Evolutionary conservation across 2,113 vertebrate genomes (phyloP).

Genomic region (Thalassoma bifasciatum): DNA sequence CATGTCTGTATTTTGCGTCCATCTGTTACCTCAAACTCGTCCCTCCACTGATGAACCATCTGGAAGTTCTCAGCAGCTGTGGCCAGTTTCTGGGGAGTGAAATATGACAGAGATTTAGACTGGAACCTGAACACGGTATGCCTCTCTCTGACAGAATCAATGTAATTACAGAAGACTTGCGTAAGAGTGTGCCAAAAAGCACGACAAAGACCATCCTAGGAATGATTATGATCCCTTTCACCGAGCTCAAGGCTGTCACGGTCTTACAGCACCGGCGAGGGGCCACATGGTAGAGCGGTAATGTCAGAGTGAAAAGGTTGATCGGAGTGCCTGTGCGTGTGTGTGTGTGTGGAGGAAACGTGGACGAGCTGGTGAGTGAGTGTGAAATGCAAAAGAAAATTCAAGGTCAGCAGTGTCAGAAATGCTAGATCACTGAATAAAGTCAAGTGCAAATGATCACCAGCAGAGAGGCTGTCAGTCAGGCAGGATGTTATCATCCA

Average conservation of each 20-base stretch:
- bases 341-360: neutral
- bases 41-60: constrained; percentile 91
- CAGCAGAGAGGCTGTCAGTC: constrained; percentile 43
- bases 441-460: constrained; percentile 53
- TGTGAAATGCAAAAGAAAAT: constrained; percentile 4
- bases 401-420: constrained; percentile 8
- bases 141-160: constrained; percentile 5
- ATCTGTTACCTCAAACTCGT: constrained; percentile 90
- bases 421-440: constrained; percentile 41
- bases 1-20: constrained; percentile 4
- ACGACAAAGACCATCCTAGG: neutral
- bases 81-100: constrained; percentile 89
- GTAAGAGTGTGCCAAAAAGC: constrained; percentile 16
- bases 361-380: constrained; percentile 7
- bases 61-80: constrained; percentile 93
- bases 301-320: constrained; percentile 64
- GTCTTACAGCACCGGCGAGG: constrained; percentile 53
- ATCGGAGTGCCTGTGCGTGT: neutral
- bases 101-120: constrained; percentile 52
- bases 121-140: constrained; percentile 14
- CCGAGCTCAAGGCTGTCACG: constrained; percentile 15
- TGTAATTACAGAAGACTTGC: constrained; percentile 52
- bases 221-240: constrained; percentile 35
- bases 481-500: constrained; percentile 13
- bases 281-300: constrained; percentile 40